Base-by-base conservation (phyloP, 1,140 invertebrate species). In the Brachionus koreanus region DNA sequence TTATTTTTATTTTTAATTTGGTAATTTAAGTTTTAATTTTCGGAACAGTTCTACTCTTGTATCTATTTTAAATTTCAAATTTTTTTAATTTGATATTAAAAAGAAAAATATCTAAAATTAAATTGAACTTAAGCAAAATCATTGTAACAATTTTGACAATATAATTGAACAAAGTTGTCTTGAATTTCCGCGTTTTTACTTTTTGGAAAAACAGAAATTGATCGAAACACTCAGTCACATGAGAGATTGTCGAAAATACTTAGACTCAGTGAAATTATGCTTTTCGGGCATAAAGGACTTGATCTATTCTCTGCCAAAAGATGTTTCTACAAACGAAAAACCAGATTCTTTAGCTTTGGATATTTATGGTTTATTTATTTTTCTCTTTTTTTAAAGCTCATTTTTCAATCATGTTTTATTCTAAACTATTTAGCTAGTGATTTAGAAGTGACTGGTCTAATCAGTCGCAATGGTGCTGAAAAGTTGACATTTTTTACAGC, bases 151-250 rank as follows among this genome's bases (percentile, higher is more conserved):
- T 19, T 39, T 65, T 79, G 76, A 61, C 12, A 57, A 65, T 39
- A 23, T 79, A 7, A 39, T 79, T 61, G 76, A 79, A 13, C 46
- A 79, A 61, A 79, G 33, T 37, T 79, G 76, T 29, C 76, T 35
- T 37, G 49, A 79, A 81, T 88, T 88, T 82, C 86, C 86, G 1
- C 84, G 88, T 10, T 85, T 89, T 7, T 88, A 87, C 76, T 89
- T 89, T 83, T 84, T 88, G 86, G 46, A 84, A 87, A 82, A 83
- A 84, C 29, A 86, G 82, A 25, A 88, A 63, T 76, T 88, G 23
- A 85, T 88, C 2, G 85, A 87, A 33, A 72, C 88, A 35, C 77
- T 88, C 33, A 85, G 85, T 16, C 84, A 87, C 61, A 86, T 86
- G 5, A 84, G 87, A 33, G 87, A 87, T 83, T 87, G 87, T n/a